Evolutionary conservation across 2,797 vertebrate species (phyloP).

Genomic region (Lepilemur ruficaudatus): DNA sequence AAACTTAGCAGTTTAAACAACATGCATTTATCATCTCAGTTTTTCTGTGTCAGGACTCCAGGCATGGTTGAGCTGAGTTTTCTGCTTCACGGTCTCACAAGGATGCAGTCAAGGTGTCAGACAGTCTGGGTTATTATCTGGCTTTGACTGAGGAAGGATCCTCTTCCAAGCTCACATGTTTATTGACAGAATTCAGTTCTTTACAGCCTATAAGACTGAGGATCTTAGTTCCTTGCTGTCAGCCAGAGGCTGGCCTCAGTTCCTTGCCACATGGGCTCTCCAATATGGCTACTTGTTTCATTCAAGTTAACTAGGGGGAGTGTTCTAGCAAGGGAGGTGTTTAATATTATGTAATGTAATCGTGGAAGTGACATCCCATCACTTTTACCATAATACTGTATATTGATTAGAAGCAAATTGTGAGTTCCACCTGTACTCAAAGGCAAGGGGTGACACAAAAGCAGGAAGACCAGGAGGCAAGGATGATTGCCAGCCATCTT

Average conservation of each 20-base stretch:
- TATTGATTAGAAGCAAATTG: neutral
- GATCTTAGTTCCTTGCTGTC: neutral
- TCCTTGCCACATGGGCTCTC: neutral
- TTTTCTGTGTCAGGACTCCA: neutral
- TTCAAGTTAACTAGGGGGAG: neutral
- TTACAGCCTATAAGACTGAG: rapidly evolving
- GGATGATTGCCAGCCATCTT: rapidly evolving
- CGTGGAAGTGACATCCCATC: neutral
- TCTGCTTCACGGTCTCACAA: neutral
- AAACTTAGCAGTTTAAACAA: neutral
- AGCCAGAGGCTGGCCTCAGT: neutral
- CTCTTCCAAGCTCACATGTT: neutral
- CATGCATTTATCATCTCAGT: neutral
- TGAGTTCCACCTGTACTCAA: too few relatives aligned
- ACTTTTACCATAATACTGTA: neutral
- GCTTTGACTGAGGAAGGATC: neutral
- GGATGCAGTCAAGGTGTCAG: neutral
- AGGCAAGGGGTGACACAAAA: neutral
- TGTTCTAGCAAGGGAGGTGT: neutral
- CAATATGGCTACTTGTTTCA: neutral
- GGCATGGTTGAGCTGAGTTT: neutral
- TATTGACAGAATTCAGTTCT: neutral
- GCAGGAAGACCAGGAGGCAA: neutral
- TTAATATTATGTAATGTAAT: neutral
- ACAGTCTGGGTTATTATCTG: neutral